Base-by-base conservation (phyloP, 2,797 vertebrate species). In the Myotis findleyi region DNA sequence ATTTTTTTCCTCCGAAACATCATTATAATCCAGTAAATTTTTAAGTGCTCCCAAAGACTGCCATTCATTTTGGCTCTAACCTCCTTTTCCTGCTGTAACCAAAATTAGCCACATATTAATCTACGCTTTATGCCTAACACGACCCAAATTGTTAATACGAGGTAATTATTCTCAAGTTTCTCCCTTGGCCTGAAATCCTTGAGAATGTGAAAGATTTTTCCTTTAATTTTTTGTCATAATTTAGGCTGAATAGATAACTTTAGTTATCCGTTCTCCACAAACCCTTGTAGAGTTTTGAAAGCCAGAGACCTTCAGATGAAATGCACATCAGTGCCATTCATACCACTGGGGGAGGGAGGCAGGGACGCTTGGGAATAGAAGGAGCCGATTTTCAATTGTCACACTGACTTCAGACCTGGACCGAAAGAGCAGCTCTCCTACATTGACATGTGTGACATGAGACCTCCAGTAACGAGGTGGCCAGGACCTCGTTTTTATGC, bases 401-500 rank as follows among this genome's bases (percentile, higher is more conserved):
- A 69, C 62, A 72, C 51, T 30, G 38, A 89, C 51, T 73, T 51
- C 33, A 72, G 27, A n/a, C 11, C 36, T 49, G 44, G 82, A 72
- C 33, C 20, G 66, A 76, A 41, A 92, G 30, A 90, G 4, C 27
- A 86, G 44, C 20, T 86, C 30, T 82, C 27, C 89, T 55, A 10
- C 2, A 5, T 14, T 66, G 82, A 93, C 76, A 44, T 64, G 73
- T 57, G 76, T 95, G 87, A 88, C 53, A 69, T 53, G 76, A 92
- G n/a, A 72, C 27, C 69, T 64, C 20, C 6, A 81, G 59, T 73
- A 92, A 94, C 51, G 49, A 95, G 51, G 21, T n/a, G 20, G 17
- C n/a, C 71, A 84, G 30, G 44, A 89, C 30, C 72, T 82, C 21
- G 36, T 76, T 92, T 91, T 87, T 87, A 79, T 64, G 7, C 75